Percentiles rank a stretch among this genome's conserved stretches.
These are phyloP conservation scores for Camelus bactrianus DNA, from an alignment of 2,113 vertebrate genomes.

Conservation along the genomic window DNA sequence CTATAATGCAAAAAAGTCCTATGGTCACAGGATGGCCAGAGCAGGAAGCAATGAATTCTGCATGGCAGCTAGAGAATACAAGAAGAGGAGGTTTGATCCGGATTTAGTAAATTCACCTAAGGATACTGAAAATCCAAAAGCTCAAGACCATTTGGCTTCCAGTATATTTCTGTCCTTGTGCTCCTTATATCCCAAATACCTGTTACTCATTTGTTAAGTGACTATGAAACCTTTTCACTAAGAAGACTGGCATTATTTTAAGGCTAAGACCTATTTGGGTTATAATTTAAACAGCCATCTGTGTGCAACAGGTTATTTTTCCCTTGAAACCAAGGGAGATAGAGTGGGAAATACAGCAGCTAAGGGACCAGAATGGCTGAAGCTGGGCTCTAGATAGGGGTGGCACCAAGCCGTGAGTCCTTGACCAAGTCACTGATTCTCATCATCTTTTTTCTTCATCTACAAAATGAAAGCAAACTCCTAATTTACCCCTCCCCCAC, in stretches of 20 bases:
- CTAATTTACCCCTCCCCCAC: too few relatives aligned
- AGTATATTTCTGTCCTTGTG: neutral
- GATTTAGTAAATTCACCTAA: neutral
- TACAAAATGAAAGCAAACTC: neutral
- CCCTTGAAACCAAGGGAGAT: neutral
- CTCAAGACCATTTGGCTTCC: neutral
- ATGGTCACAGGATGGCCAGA: neutral
- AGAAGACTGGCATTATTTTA: neutral
- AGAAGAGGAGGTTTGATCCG: neutral
- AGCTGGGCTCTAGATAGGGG: neutral
- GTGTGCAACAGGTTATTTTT: neutral
- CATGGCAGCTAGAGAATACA: neutral
- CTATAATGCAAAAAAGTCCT: neutral
- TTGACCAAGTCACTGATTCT: neutral
- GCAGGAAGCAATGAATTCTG: neutral
- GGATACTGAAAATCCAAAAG: neutral
- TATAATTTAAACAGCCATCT: neutral
- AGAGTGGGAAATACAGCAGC: neutral
- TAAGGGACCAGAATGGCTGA: neutral
- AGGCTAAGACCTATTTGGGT: neutral
- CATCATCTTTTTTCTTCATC: neutral
- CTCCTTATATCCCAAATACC: neutral
- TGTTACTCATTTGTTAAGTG: neutral
- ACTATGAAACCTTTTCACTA: neutral
- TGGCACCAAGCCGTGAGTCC: neutral